Percentiles rank a stretch among this genome's conserved stretches.
These are phyloP conservation scores for Penaeus monodon DNA, from an alignment of 2,888 invertebrate species.

Conservation along the genomic window DNA sequence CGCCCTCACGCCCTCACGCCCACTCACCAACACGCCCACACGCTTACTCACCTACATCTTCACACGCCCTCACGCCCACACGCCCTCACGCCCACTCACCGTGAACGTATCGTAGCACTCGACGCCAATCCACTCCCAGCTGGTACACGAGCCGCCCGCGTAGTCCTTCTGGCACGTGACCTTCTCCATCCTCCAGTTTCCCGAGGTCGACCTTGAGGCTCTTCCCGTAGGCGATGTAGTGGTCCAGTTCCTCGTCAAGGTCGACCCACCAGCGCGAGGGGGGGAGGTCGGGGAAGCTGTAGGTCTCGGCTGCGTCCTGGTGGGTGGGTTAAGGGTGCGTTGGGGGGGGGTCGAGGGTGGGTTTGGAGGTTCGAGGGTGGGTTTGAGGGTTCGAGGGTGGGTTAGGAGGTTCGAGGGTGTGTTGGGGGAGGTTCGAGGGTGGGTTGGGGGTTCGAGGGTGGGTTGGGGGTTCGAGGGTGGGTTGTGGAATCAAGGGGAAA, in stretches of 20 bases:
- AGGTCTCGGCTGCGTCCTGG: slow-evolving; percentile 62
- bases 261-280: slow-evolving; percentile 62
- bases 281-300: slow-evolving; percentile 21
- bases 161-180: slow-evolving; percentile 42
- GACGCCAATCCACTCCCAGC: neutral
- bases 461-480: too few species aligned
- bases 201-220: slow-evolving; percentile 23
- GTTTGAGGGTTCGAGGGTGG: too few species aligned
- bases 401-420: too few species aligned
- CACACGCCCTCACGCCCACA: neutral
- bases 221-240: slow-evolving; percentile 52
- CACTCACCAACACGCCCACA: neutral
- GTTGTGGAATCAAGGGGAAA: too few species aligned
- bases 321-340: neutral
- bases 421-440: too few species aligned
- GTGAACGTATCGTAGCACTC: slow-evolving; percentile 38
- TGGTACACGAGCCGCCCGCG: neutral
- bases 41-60: neutral
- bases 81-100: slow-evolving; percentile 30
- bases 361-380: neutral
- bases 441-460: too few species aligned
- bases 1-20: neutral
- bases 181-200: slow-evolving; percentile 29
- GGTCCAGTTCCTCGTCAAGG: slow-evolving; percentile 44
- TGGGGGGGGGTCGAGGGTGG: neutral